These are phyloP conservation scores for Microchirus variegatus DNA, from an alignment of 2,797 vertebrate species.

Conservation along the genomic window DNA sequence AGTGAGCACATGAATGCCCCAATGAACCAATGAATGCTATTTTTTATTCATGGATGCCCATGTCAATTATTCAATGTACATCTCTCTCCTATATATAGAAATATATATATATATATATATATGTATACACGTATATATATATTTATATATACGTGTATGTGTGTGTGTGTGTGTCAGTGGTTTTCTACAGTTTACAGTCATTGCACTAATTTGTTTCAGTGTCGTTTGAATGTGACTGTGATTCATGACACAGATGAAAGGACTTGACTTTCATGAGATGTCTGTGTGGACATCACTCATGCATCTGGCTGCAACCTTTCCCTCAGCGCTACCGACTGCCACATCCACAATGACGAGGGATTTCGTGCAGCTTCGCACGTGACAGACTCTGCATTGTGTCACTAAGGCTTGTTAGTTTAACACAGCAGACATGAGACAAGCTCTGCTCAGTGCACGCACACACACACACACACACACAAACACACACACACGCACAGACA, in stretches of 20 bases:
- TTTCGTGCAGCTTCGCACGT: constrained; percentile 28
- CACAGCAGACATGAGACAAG: constrained; percentile 58
- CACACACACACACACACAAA: constrained; percentile 27
- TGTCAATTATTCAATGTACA: constrained; percentile 44
- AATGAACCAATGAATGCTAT: constrained; percentile 30
- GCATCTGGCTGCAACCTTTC: constrained; percentile 25
- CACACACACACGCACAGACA: constrained; percentile 2
- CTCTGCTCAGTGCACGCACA: constrained; percentile 2
- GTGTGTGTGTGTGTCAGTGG: not conserved
- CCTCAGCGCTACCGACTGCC: constrained; percentile 27
- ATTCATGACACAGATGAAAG: not conserved
- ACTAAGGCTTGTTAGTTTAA: constrained; percentile 56
- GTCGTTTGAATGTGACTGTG: not conserved
- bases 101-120: too few relatives aligned
- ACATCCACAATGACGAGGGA: not conserved
- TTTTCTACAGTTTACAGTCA: not conserved
- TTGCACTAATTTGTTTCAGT: not conserved
- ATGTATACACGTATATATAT: too few relatives aligned
- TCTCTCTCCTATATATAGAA: not conserved
- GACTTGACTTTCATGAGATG: not conserved
- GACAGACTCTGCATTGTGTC: constrained; percentile 31
- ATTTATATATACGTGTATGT: too few relatives aligned
- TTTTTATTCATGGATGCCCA: constrained; percentile 40
- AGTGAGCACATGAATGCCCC: constrained; percentile 30
- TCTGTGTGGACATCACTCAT: constrained; percentile 6